A percentile compares a stretch with the other conserved stretches of the same genome.
Evolutionary conservation across 1,140 invertebrate species (phyloP).

Genomic region (Bombus superbus): DNA sequence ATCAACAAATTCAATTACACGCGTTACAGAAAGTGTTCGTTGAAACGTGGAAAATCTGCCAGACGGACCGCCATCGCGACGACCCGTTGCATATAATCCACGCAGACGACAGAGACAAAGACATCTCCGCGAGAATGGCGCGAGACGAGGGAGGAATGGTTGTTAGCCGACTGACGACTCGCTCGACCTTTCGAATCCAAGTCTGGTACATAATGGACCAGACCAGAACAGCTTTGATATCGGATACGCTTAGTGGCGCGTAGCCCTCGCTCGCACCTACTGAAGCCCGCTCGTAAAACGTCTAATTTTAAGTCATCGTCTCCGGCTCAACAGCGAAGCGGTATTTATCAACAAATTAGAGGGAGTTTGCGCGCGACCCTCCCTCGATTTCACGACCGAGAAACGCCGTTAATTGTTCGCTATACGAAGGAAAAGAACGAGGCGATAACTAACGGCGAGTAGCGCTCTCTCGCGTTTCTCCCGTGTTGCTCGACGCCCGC

Average conservation of each 20-base stretch:
- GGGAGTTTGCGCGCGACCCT: slow-evolving; percentile 6
- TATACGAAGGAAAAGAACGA: slow-evolving; percentile 14
- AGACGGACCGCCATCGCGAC: too few species aligned
- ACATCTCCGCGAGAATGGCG: too few species aligned
- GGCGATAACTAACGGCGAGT: background rate
- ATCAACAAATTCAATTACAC: slow-evolving; percentile 29
- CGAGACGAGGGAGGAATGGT: too few species aligned
- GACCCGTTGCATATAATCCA: too few species aligned
- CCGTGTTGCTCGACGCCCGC: background rate
- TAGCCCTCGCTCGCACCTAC: slow-evolving; percentile 56
- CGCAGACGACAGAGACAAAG: too few species aligned
- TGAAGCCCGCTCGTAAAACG: slow-evolving; percentile 68
- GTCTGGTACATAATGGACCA: slow-evolving; percentile 52
- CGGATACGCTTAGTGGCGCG: slow-evolving; percentile 62
- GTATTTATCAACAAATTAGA: slow-evolving; percentile 74
- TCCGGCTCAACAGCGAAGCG: slow-evolving; percentile 43
- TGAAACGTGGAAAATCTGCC: too few species aligned
- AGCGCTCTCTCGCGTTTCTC: background rate
- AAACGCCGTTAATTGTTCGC: slow-evolving; percentile 40
- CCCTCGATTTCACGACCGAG: background rate
- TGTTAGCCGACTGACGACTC: background rate
- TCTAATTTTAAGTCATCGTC: slow-evolving; percentile 70
- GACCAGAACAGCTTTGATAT: slow-evolving; percentile 65
- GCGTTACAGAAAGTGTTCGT: background rate
- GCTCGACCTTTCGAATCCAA: slow-evolving; percentile 16